Conservation (phyloP, 2,797 vertebrate genomes). For the Phalloptychus januarius region DNA sequence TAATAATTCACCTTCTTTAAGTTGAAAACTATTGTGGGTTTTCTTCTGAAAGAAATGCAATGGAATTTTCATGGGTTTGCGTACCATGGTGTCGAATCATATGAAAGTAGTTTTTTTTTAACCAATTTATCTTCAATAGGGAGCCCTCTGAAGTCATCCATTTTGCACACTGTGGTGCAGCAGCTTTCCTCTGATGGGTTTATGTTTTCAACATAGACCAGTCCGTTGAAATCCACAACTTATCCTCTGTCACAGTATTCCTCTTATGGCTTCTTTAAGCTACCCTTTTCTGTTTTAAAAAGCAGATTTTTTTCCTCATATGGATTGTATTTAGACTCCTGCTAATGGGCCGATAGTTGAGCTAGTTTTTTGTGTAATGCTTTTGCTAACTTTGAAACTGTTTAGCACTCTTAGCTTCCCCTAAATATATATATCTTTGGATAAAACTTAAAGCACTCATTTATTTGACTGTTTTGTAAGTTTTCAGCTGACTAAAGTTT, state of each 20-base stretch:
- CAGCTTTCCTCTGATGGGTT: background rate
- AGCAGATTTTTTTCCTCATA: background rate
- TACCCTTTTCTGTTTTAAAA: background rate
- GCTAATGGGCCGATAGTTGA: no score
- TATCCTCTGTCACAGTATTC: background rate
- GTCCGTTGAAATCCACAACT: background rate
- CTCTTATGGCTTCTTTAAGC: background rate
- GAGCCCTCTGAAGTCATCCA: background rate
- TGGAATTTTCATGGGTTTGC: background rate
- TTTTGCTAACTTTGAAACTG: no score
- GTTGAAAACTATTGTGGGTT: background rate
- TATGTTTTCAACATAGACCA: background rate
- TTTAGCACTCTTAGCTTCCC: no score
- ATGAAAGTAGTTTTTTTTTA: background rate
- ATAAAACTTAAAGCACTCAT: no score
- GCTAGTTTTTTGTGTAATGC: no score
- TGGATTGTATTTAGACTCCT: background rate
- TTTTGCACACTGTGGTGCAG: background rate
- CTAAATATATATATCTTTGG: no score
- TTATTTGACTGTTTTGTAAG: no score
- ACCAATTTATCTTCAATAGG: background rate
- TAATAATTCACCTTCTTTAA: background rate
- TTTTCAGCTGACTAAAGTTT: no score
- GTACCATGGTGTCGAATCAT: background rate
- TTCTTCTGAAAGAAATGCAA: background rate